Evolutionary conservation across 2,113 vertebrate species (phyloP).

Genomic region (Chlamydotis undulata): DNA sequence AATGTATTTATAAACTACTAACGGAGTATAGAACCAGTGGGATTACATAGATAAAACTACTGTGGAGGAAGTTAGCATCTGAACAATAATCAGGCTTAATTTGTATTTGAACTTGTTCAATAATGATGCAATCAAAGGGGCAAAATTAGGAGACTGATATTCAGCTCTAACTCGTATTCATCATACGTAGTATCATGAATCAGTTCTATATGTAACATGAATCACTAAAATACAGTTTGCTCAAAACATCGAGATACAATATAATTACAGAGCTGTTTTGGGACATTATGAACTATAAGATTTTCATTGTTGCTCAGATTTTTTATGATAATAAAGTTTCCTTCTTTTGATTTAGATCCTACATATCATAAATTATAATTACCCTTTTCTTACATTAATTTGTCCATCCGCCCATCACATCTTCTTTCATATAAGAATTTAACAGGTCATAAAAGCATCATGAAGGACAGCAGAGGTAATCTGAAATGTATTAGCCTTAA

Average conservation of each 20-base stretch:
- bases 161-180: background rate
- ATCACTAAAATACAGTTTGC: background rate
- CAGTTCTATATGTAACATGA: background rate
- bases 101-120: background rate
- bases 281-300: background rate
- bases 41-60: background rate
- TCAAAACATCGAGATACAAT: background rate
- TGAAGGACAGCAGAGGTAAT: background rate
- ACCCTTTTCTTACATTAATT: background rate
- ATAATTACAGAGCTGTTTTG: background rate
- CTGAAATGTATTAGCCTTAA: background rate
- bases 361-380: background rate
- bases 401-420: background rate
- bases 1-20: background rate
- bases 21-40: background rate
- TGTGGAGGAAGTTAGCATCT: background rate
- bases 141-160: background rate
- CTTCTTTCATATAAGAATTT: background rate
- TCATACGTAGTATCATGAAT: background rate
- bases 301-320: background rate
- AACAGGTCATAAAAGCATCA: background rate
- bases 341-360: background rate
- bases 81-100: background rate
- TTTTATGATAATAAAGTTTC: background rate
- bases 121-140: background rate